These are phyloP conservation scores for Thalassarche chlororhynchos DNA, from an alignment of 2,113 vertebrate species.

Conservation along the genomic window DNA sequence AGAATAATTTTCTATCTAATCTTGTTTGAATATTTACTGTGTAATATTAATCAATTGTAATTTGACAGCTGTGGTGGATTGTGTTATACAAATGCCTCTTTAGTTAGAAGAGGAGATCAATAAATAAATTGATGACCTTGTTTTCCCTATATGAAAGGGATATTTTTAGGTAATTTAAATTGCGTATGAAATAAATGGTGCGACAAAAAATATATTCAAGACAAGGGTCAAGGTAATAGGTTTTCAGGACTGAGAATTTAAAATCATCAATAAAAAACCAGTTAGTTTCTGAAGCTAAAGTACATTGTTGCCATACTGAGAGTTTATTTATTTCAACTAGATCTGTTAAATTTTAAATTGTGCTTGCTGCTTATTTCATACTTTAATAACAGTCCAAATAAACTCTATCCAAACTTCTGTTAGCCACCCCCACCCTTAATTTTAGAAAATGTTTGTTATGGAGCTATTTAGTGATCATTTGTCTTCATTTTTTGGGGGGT, in stretches of 20 bases:
- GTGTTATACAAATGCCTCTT: conserved; percentile 1
- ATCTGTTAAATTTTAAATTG: not conserved
- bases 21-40: not conserved
- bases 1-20: conserved; percentile 1
- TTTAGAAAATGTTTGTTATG: not conserved
- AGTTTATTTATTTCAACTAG: not conserved
- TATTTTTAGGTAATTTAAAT: conserved; percentile 19
- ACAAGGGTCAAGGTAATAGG: not conserved
- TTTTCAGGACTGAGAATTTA: not conserved
- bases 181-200: not conserved
- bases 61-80: not conserved
- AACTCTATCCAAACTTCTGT: not conserved
- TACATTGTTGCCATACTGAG: not conserved
- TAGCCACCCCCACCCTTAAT: not conserved
- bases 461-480: not conserved
- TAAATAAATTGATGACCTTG: conserved; percentile 20
- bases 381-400: not conserved
- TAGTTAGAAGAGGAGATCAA: not conserved
- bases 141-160: not conserved
- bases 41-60: not conserved
- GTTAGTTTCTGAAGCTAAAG: not conserved
- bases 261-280: not conserved
- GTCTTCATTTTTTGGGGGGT: not conserved
- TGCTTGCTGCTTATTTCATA: not conserved
- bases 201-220: not conserved